Evolutionary conservation across 2,888 invertebrate genomes (phyloP), one percentile per base, ranked within the genome.

Genomic region (Branchinecta sandiegonensis): DNA sequence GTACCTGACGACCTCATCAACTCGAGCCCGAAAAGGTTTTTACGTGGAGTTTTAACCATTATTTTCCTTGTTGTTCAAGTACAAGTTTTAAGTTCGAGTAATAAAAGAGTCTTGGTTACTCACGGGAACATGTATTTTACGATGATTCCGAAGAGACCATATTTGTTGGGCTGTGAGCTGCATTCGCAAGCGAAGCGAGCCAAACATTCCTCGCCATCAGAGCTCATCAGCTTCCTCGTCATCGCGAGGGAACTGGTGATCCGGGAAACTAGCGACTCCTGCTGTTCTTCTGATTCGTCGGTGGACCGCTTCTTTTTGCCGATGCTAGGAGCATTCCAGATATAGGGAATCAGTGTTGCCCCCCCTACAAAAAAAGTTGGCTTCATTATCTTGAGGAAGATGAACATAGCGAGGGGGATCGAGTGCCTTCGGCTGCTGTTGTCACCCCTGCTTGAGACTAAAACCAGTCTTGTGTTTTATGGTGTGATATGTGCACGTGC

Each of bases 311-410:
- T 56, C 9, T 56, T 56, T 56, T 23, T n/a, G n/a, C 63, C 63
- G 23, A 56, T 56, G n/a, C 63, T 23, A 17, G 63, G 63, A 23
- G 14, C 23, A 56, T 56, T 56, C 63, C 63, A 56, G 23, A 56
- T 56, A 23, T 17, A 56, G 23, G 63, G 63, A 56, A 56, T 56
- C 14, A 56, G 14, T 17, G 63, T 56, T 8, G 23, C 8, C 23
- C 63, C 63, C 10, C 10, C 63, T 56, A 56, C 9, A 56, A 56
- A 17, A 10, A 10, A 10, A 17, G 12, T 17, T 14, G 10, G 10
- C 23, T 56, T 56, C 63, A 17, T 8, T 23, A 56, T n/a, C 37
- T 23, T 37, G 37, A 6, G 6, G 37, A 37, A 37, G 37, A 37
- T 37, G 37, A 37, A 4, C 37, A 5, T 37, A 37, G 23, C 2